A percentile compares a stretch with the other conserved stretches of the same genome.
Conservation (phyloP, 2,888 invertebrate species). For the Synanthedon vespiformis region DNA sequence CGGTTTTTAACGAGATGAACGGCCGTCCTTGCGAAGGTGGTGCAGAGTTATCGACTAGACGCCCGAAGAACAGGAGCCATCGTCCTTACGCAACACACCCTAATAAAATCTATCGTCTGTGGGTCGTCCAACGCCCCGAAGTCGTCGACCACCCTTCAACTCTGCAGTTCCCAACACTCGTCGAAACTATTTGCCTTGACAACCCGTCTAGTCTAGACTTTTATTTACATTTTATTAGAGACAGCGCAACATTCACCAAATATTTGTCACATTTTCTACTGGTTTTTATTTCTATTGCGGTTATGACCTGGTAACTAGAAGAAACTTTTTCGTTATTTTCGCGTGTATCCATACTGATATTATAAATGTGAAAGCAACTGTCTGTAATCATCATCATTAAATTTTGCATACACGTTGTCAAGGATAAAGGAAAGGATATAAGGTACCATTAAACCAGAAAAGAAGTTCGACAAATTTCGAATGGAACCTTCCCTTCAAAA, state of each 20-base stretch:
- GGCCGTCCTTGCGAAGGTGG: conserved; percentile 44
- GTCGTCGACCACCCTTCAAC: conserved; percentile 16
- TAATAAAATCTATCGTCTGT: conserved; percentile 29
- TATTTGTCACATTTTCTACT: too few species aligned
- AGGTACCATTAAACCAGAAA: conserved; percentile 5
- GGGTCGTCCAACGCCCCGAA: conserved; percentile 32
- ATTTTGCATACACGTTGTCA: too few species aligned
- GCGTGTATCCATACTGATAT: too few species aligned
- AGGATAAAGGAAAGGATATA: too few species aligned
- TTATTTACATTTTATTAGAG: conserved; percentile 23
- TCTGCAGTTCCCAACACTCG: conserved; percentile 10
- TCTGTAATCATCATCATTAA: too few species aligned
- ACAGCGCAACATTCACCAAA: too few species aligned
- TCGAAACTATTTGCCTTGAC: conserved; percentile 24
- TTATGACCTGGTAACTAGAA: too few species aligned
- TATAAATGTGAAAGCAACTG: too few species aligned
- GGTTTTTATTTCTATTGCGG: too few species aligned
- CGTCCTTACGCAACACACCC: conserved; percentile 42
- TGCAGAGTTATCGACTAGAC: conserved; percentile 48
- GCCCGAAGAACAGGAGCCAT: conserved; percentile 22
- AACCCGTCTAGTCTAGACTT: conserved; percentile 48
- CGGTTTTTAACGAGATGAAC: conserved; percentile 26
- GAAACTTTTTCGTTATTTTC: too few species aligned
- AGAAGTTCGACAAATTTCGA: too few species aligned
- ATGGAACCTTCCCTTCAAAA: too few species aligned